Evolutionary conservation across 2,113 vertebrate genomes (phyloP).

Genomic region (Dicaeum eximium): DNA sequence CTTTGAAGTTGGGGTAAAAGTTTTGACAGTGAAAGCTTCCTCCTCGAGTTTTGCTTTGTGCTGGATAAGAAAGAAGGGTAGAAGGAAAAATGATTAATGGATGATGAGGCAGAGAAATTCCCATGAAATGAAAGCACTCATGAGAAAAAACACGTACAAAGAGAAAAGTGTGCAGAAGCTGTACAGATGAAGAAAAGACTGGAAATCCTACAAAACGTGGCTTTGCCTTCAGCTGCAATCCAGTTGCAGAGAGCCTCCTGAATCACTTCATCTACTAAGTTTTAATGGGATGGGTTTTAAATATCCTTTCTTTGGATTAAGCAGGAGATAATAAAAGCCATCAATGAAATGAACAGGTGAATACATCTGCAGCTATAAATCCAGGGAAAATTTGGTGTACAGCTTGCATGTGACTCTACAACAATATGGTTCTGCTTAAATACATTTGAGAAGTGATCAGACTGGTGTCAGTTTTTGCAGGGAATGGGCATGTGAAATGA

Average conservation of each 20-base stretch:
- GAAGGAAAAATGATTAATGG: not conserved
- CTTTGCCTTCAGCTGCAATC: not conserved
- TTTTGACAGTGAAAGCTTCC: not conserved
- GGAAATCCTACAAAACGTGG: not conserved
- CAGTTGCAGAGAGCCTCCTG: not conserved
- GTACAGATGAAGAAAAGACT: not conserved
- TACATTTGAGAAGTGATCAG: not conserved
- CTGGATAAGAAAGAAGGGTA: not conserved
- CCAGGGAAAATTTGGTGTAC: not conserved
- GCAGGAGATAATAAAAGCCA: not conserved
- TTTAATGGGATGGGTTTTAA: not conserved
- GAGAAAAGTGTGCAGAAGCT: not conserved
- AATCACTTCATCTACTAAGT: not conserved
- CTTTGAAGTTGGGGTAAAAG: not conserved
- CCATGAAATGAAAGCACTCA: not conserved
- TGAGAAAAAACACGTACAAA: not conserved
- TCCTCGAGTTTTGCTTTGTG: not conserved
- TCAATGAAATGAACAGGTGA: not conserved
- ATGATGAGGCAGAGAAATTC: not conserved
- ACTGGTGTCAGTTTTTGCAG: not conserved
- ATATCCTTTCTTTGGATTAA: not conserved
- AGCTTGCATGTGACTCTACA: not conserved
- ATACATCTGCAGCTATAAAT: not conserved
- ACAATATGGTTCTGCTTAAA: not conserved
- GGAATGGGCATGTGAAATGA: not conserved